These are phyloP conservation scores for Xiphorhynchus elegans DNA, from an alignment of 2,113 vertebrate species.

Conservation along the genomic window DNA sequence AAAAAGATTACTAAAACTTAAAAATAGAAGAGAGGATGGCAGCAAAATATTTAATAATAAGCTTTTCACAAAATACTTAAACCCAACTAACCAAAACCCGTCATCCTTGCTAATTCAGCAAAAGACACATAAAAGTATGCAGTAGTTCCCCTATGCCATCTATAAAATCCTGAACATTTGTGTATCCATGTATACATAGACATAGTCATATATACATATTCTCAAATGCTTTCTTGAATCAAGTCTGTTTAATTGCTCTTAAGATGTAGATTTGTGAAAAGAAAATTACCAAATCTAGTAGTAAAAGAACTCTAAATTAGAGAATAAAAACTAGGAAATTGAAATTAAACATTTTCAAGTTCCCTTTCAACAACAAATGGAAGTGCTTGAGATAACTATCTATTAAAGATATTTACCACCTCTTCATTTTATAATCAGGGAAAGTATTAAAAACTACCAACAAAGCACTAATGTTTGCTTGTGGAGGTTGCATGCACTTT, in stretches of 20 bases:
- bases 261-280: neutral
- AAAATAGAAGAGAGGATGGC: neutral
- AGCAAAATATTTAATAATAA: neutral
- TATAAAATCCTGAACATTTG: neutral
- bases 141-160: neutral
- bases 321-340: neutral
- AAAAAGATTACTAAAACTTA: neutral
- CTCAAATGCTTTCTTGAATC: neutral
- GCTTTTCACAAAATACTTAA: neutral
- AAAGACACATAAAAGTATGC: neutral
- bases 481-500: neutral
- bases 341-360: neutral
- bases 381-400: neutral
- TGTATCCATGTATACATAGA: neutral
- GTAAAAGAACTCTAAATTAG: neutral
- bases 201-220: neutral
- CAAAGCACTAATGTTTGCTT: neutral
- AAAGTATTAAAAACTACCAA: neutral
- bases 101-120: neutral
- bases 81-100: neutral
- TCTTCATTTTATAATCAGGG: neutral
- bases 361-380: neutral
- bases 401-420: neutral
- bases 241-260: neutral
- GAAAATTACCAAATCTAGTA: neutral